Evolutionary conservation across 2,888 invertebrate species (phyloP).

Genomic region (Cephus sareptanus): DNA sequence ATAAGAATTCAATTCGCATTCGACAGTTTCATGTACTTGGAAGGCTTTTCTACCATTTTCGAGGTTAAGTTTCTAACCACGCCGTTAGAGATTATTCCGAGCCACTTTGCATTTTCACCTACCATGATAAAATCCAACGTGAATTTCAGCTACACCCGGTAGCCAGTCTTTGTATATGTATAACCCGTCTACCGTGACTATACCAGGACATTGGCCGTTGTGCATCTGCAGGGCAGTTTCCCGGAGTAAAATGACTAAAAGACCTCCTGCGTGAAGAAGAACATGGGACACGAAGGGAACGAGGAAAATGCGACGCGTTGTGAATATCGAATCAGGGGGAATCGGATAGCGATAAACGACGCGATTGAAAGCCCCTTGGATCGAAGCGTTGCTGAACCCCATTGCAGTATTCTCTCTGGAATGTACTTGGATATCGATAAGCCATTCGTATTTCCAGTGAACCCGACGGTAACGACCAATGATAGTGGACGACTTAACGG

Average conservation of each 20-base stretch:
- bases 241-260: constrained; percentile 3
- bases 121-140: not conserved
- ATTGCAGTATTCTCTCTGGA: not conserved
- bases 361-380: constrained; percentile 21
- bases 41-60: not conserved
- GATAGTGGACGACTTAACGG: constrained; percentile 41
- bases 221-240: constrained; percentile 8
- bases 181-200: not conserved
- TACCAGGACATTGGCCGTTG: not conserved
- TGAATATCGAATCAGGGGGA: constrained; percentile 26
- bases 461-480: constrained; percentile 29
- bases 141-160: not conserved
- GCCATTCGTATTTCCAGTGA: constrained; percentile 42
- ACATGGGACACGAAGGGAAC: constrained; percentile 11
- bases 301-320: constrained; percentile 19
- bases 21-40: not conserved
- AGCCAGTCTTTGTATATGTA: not conserved
- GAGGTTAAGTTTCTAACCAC: not conserved
- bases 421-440: constrained; percentile 43
- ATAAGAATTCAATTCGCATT: not conserved
- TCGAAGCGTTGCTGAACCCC: constrained; percentile 12
- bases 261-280: constrained; percentile 9
- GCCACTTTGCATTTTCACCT: not conserved
- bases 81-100: not conserved
- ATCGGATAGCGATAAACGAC: constrained; percentile 28